These are phyloP conservation scores for Palythoa grandiflora DNA, from an alignment of 92 coral and sea anemone genomes.

Conservation along the genomic window DNA sequence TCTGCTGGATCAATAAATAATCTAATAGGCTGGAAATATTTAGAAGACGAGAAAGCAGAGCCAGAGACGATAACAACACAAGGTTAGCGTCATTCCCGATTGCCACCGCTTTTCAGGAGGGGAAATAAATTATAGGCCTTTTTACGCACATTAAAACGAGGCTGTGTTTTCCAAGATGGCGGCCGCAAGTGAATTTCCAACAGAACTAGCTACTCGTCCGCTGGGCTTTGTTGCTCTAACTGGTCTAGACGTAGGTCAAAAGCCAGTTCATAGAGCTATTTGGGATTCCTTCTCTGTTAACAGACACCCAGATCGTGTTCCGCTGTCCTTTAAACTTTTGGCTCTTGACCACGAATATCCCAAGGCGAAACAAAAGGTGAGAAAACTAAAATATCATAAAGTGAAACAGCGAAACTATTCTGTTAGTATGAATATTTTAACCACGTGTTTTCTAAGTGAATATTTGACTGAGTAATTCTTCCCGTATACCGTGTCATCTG, in stretches of 20 bases:
- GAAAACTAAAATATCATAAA: not conserved
- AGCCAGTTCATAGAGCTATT: slow-evolving; percentile 87
- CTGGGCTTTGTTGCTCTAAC: slow-evolving; percentile 92
- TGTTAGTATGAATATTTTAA: not conserved
- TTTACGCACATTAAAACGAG: not conserved
- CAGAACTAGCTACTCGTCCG: slow-evolving; percentile 93
- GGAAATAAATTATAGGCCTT: no score
- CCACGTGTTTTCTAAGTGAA: no score
- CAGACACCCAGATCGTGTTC: slow-evolving; percentile 94
- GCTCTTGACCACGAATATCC: slow-evolving; percentile 89
- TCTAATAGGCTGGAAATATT: no score
- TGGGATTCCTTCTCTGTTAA: slow-evolving; percentile 97
- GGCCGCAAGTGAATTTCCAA: slow-evolving; percentile 98
- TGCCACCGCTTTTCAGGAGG: no score
- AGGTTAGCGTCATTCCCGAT: no score
- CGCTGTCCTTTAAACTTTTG: slow-evolving; percentile 83
- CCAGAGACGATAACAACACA: no score
- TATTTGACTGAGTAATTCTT: no score
- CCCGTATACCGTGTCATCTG: no score
- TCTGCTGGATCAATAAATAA: no score
- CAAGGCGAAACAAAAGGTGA: slow-evolving; percentile 91
- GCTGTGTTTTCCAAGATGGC: slow-evolving; percentile 82
- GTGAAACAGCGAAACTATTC: not conserved
- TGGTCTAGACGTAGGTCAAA: slow-evolving; percentile 80
- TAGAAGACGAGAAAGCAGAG: no score